A percentile compares a stretch with the other conserved stretches of the same genome.
Evolutionary conservation across 2,888 invertebrate genomes (phyloP).

Genomic region (Polymixis flavicincta): DNA sequence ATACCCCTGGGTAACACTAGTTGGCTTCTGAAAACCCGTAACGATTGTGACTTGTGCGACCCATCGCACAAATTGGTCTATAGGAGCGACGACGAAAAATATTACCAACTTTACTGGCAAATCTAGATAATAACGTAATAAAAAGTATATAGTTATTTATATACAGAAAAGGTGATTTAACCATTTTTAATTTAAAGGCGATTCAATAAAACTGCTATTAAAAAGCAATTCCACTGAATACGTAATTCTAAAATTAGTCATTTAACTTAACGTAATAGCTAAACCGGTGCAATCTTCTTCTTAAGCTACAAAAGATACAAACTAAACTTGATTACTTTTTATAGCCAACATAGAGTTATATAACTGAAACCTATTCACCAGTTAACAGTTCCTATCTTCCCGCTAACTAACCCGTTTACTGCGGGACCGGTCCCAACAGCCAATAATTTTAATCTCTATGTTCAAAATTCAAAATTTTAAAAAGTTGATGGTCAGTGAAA

Average conservation of each 20-base stretch:
- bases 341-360: constrained; percentile 15
- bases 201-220: background rate
- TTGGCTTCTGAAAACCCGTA: too few species aligned
- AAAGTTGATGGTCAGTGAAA: constrained; percentile 66
- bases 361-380: constrained; percentile 36
- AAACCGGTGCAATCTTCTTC: background rate
- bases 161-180: background rate
- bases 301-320: constrained; percentile 24
- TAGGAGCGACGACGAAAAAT: background rate
- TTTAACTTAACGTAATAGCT: background rate
- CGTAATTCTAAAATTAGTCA: background rate
- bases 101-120: background rate
- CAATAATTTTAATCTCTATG: constrained; percentile 70
- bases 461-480: constrained; percentile 64
- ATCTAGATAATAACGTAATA: background rate
- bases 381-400: constrained; percentile 25
- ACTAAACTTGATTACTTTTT: constrained; percentile 25
- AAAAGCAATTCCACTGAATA: background rate
- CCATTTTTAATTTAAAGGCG: background rate
- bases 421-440: constrained; percentile 57
- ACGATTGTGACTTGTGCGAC: too few species aligned
- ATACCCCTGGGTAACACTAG: too few species aligned
- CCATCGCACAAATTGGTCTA: too few species aligned
- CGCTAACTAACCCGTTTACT: constrained; percentile 57
- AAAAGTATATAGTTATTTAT: background rate